Evolutionary conservation across 1,140 invertebrate species (phyloP).

Genomic region (Thalassaphorura encarpata): DNA sequence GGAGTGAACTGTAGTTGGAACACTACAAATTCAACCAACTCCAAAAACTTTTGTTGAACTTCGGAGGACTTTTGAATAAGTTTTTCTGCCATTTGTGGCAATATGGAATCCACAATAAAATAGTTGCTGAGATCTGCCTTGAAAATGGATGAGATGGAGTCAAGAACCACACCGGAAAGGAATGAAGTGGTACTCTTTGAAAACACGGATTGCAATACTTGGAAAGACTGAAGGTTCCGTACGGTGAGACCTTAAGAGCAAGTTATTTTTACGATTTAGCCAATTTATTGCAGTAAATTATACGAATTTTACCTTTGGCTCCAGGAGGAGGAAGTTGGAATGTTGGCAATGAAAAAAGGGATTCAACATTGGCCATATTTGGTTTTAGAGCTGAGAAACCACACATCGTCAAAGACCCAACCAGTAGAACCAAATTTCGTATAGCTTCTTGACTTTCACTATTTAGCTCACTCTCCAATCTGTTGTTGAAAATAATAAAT

Average conservation of each 20-base stretch:
- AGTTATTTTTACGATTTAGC: too few species aligned
- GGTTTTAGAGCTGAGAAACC: constrained; percentile 76
- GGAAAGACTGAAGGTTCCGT: constrained; percentile 88
- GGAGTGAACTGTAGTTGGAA: constrained; percentile 97
- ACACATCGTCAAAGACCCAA: constrained; percentile 87
- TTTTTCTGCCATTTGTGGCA: constrained; percentile 79
- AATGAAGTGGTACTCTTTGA: constrained; percentile 73
- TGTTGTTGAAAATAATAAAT: constrained; percentile 36
- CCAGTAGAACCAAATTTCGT: constrained; percentile 81
- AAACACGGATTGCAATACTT: constrained; percentile 89
- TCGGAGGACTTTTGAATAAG: constrained; percentile 80
- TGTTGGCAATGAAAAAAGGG: constrained; percentile 84
- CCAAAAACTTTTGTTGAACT: constrained; percentile 91
- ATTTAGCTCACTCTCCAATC: constrained; percentile 63
- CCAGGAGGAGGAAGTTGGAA: constrained; percentile 82
- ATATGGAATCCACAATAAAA: constrained; percentile 92
- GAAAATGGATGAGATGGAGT: constrained; percentile 92
- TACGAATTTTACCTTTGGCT: constrained; percentile 58
- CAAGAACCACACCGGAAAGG: constrained; percentile 80
- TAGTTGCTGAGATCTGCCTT: constrained; percentile 98
- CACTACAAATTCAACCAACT: constrained; percentile 89
- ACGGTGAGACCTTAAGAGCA: constrained; percentile 58
- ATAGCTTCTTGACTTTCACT: constrained; percentile 78
- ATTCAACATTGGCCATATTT: constrained; percentile 70
- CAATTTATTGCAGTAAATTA: not conserved